Conservation (phyloP, 92 coral and sea anemone genomes). For the Epizoanthus illoricatus region DNA sequence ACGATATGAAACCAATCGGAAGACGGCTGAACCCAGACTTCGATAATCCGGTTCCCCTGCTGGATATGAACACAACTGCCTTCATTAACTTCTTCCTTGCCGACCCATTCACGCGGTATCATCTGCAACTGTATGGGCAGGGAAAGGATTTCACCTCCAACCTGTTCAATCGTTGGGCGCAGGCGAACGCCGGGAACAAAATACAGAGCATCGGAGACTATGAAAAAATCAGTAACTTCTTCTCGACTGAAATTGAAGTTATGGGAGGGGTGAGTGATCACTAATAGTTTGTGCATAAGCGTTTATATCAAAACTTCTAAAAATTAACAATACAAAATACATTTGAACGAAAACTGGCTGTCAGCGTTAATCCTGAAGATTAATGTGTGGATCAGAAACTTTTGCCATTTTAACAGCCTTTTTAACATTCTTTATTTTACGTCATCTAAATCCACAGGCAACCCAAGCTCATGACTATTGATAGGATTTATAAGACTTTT, state of each 20-base stretch:
- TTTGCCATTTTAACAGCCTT: too few relatives aligned
- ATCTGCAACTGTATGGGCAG: conserved; percentile 14
- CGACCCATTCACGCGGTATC: conserved; percentile 22
- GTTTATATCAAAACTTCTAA: too few relatives aligned
- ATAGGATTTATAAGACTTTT: too few relatives aligned
- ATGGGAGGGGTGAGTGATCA: conserved; percentile 26
- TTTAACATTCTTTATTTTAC: too few relatives aligned
- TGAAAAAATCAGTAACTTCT: background rate
- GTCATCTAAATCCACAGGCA: too few relatives aligned
- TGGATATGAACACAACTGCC: background rate
- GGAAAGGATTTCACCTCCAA: background rate
- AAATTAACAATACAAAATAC: too few relatives aligned
- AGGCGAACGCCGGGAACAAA: background rate
- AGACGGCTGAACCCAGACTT: background rate
- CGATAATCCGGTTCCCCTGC: conserved; percentile 10
- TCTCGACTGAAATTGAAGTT: background rate
- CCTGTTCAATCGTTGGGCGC: background rate
- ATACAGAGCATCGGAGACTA: conserved; percentile 28
- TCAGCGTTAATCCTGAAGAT: too few relatives aligned
- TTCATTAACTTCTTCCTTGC: background rate
- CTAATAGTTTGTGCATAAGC: too few relatives aligned
- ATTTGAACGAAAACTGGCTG: too few relatives aligned
- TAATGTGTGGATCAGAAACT: too few relatives aligned
- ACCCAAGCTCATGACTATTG: too few relatives aligned
- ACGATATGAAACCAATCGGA: conserved; percentile 13